These are phyloP conservation scores for Pseudochaenichthys georgianus DNA, from an alignment of 2,797 vertebrate species.

Conservation along the genomic window DNA sequence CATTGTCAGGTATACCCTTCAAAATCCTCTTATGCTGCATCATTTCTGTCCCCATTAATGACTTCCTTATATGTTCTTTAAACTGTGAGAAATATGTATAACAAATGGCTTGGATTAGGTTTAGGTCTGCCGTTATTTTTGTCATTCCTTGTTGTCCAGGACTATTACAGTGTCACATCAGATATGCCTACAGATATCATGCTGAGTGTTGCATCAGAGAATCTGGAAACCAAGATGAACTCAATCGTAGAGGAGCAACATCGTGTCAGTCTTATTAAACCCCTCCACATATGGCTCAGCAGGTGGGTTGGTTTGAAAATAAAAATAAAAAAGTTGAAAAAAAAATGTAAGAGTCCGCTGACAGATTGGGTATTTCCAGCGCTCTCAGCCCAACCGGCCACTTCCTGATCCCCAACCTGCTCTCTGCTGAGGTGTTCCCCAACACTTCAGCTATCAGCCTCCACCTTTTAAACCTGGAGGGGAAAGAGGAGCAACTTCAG, in stretches of 20 bases:
- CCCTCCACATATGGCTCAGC: slow-evolving; percentile 92
- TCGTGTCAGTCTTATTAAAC: slow-evolving; percentile 66
- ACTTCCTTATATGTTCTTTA: no score
- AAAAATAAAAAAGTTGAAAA: neutral
- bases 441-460: slow-evolving; percentile 82
- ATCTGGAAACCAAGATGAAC: slow-evolving; percentile 76
- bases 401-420: slow-evolving; percentile 87
- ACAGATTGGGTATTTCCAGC: slow-evolving; percentile 68
- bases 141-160: slow-evolving; percentile 71
- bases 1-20: slow-evolving; percentile 87
- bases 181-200: slow-evolving; percentile 84
- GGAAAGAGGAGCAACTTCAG: slow-evolving; percentile 69
- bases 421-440: slow-evolving; percentile 87
- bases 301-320: slow-evolving; percentile 78
- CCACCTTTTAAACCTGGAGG: slow-evolving; percentile 85
- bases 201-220: slow-evolving; percentile 88
- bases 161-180: slow-evolving; percentile 88
- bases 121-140: neutral
- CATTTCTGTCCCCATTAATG: no score
- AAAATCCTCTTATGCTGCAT: neutral
- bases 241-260: slow-evolving; percentile 77
- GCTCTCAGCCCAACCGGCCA: slow-evolving; percentile 83
- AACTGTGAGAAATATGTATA: no score
- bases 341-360: neutral
- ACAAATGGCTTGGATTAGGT: no score